These are phyloP conservation scores for Arothron firmamentum DNA, from an alignment of 2,113 vertebrate species.

Conservation along the genomic window DNA sequence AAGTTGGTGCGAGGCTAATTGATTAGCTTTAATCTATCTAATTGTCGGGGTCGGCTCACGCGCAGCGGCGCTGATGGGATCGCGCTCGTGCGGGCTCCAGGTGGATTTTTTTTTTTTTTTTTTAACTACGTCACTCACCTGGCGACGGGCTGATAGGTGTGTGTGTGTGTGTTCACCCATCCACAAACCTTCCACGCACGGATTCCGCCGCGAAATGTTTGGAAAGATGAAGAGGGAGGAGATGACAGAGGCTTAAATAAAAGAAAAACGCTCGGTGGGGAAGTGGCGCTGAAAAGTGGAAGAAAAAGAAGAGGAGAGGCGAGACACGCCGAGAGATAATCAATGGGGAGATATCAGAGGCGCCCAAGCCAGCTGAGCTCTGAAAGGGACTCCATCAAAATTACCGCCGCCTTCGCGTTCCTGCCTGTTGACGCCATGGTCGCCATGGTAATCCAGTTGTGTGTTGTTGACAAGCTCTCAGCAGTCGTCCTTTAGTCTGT, in stretches of 20 bases:
- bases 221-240: slow-evolving; percentile 43
- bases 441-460: slow-evolving; percentile 58
- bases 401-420: slow-evolving; percentile 21
- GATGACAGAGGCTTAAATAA: slow-evolving; percentile 45
- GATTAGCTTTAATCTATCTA: slow-evolving; percentile 48
- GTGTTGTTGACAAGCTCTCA: slow-evolving; percentile 61
- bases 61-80: slow-evolving; percentile 20
- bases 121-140: slow-evolving; percentile 41
- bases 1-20: slow-evolving; percentile 42
- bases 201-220: slow-evolving; percentile 24
- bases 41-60: slow-evolving; percentile 34
- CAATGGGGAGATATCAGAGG: slow-evolving; percentile 31
- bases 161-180: slow-evolving; percentile 38
- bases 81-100: slow-evolving; percentile 3
- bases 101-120: slow-evolving; percentile 15
- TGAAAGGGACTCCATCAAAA: slow-evolving; percentile 68
- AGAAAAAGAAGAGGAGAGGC: slow-evolving; percentile 23
- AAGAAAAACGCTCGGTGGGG: slow-evolving; percentile 19
- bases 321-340: slow-evolving; percentile 51
- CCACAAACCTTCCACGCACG: slow-evolving; percentile 30
- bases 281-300: slow-evolving; percentile 33
- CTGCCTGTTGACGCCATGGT: slow-evolving; percentile 43
- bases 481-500: slow-evolving; percentile 46
- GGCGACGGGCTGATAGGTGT: slow-evolving; percentile 37
- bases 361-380: slow-evolving; percentile 15